Conservation (phyloP, 2,888 invertebrate genomes). For the Myopa testacea region DNA sequence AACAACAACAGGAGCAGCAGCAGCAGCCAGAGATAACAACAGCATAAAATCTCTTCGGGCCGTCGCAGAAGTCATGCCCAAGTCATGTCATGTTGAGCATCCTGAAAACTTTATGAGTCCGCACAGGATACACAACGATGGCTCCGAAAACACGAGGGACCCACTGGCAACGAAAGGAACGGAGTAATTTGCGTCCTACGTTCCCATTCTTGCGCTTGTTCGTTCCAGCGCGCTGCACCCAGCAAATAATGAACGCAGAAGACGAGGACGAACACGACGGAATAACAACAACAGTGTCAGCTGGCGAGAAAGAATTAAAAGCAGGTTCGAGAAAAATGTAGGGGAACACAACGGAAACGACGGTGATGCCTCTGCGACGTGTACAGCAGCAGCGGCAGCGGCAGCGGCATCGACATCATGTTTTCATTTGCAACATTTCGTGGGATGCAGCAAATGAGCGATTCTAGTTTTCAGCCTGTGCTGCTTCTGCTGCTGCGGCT, state of each 20-base stretch:
- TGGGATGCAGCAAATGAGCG: background rate
- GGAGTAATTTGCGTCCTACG: background rate
- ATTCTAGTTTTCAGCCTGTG: background rate
- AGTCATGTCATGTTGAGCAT: conserved; percentile 28
- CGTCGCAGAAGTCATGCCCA: conserved; percentile 10
- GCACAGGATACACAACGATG: conserved; percentile 18
- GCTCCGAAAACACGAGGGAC: conserved; percentile 22
- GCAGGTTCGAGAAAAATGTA: background rate
- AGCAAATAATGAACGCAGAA: background rate
- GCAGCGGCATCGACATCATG: conserved; percentile 9
- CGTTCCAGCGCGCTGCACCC: conserved; percentile 1
- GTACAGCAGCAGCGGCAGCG: conserved; percentile 1
- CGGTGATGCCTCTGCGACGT: background rate
- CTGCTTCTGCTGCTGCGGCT: conserved; percentile 4
- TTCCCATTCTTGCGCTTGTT: background rate
- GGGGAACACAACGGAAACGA: conserved; percentile 1
- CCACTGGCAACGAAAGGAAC: background rate
- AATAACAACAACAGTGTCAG: background rate
- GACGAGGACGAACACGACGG: background rate
- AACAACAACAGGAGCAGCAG: background rate
- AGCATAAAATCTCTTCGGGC: conserved; percentile 3
- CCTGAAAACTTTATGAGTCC: conserved; percentile 35
- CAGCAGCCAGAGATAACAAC: background rate
- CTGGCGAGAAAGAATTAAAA: conserved; percentile 14
- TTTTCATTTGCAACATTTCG: conserved; percentile 32